phyloP scores from a whole-genome alignment of 1,140 invertebrate genomes.

The Magallana gigas region DNA sequence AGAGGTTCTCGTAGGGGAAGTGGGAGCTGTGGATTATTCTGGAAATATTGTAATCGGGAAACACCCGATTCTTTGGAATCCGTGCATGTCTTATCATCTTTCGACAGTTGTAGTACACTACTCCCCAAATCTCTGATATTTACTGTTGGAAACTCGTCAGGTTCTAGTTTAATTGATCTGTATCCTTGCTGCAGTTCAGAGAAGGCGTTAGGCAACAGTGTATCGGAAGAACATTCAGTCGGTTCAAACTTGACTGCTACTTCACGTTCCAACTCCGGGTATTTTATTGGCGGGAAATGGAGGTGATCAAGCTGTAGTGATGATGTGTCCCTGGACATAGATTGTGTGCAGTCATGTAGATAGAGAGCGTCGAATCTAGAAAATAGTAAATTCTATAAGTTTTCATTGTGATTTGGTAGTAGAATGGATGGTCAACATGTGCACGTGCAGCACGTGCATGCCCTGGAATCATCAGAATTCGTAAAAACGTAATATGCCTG shows the following conservation, averaged over 20 bases:
- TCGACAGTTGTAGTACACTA: background rate
- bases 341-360: background rate
- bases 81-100: background rate
- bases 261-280: background rate
- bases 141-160: constrained; percentile 15
- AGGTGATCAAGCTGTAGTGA: constrained; percentile 9
- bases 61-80: background rate
- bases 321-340: background rate
- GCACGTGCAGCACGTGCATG: no score
- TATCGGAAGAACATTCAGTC: background rate
- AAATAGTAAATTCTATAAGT: background rate
- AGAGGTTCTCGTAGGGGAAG: background rate
- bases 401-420: no score
- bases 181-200: background rate
- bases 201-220: background rate
- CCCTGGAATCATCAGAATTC: no score
- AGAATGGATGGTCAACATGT: no score
- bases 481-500: no score
- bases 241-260: background rate
- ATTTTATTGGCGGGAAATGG: background rate
- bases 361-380: background rate
- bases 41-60: background rate
- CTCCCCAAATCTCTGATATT: constrained; percentile 21
- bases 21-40: background rate
- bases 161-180: background rate